Conservation (phyloP, 2,797 vertebrate species). For the Pampus argenteus region DNA sequence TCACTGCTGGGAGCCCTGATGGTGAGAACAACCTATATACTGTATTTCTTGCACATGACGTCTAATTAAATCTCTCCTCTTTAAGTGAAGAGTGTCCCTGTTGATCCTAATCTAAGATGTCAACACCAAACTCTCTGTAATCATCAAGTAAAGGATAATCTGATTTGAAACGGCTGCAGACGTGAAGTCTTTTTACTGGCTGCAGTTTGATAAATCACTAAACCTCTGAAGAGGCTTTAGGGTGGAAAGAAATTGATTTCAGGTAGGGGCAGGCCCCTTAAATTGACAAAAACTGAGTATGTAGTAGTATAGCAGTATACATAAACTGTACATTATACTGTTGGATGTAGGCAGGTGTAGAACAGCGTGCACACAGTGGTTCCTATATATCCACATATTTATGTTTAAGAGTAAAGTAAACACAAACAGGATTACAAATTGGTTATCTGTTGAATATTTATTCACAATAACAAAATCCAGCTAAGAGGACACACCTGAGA, state of each 20-base stretch:
- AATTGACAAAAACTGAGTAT: background rate
- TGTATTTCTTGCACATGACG: too few species aligned
- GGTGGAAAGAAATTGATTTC: slow-evolving; percentile 11
- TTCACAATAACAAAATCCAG: too few species aligned
- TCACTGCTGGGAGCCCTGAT: slow-evolving; percentile 10
- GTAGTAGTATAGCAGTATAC: too few species aligned
- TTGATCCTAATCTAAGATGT: slow-evolving; percentile 36
- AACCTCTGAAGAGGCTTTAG: slow-evolving; percentile 2
- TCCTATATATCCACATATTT: too few species aligned
- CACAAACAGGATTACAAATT: too few species aligned
- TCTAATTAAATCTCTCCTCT: too few species aligned
- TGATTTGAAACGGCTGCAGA: slow-evolving; percentile 31
- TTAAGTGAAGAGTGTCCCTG: background rate
- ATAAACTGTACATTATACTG: too few species aligned
- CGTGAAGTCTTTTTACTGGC: background rate
- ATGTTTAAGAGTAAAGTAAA: too few species aligned
- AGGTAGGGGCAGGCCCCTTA: background rate
- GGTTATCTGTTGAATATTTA: too few species aligned
- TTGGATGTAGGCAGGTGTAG: too few species aligned
- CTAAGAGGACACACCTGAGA: too few species aligned
- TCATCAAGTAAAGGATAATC: slow-evolving; percentile 37
- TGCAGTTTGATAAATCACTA: slow-evolving; percentile 15
- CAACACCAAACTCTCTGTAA: slow-evolving; percentile 12
- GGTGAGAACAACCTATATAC: background rate
- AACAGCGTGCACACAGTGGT: too few species aligned